Evolutionary conservation across 2,113 vertebrate genomes (phyloP).

Genomic region (Pungitius pungitius): DNA sequence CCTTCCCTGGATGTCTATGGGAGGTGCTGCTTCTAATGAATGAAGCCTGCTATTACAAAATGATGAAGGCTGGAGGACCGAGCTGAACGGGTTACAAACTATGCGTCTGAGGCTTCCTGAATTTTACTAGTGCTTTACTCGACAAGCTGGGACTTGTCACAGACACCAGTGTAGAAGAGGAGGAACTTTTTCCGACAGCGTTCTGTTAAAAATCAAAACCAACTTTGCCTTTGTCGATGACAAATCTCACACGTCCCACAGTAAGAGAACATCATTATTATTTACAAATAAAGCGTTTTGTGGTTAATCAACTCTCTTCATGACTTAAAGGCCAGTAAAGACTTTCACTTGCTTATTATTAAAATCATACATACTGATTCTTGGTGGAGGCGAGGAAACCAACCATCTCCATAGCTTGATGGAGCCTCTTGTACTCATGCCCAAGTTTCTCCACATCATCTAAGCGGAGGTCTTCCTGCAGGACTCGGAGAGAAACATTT

Average conservation of each 20-base stretch:
- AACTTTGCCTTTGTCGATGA: neutral
- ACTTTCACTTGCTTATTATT: neutral
- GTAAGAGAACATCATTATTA: neutral
- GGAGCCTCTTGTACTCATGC: conserved; percentile 90
- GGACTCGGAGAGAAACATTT: neutral
- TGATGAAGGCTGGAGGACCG: neutral
- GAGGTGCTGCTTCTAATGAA: neutral
- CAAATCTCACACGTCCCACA: neutral
- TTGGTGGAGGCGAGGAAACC: conserved; percentile 94
- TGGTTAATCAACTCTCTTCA: neutral
- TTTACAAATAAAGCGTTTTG: neutral
- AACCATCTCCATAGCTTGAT: conserved; percentile 99
- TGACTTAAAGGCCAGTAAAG: neutral
- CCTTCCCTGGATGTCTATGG: neutral
- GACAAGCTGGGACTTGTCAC: conserved; percentile 64
- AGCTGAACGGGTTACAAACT: conserved; percentile 25
- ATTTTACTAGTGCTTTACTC: conserved; percentile 51
- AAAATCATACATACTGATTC: conserved; percentile 85
- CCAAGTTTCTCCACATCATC: conserved; percentile 86
- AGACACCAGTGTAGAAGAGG: conserved; percentile 17
- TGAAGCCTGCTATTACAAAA: neutral
- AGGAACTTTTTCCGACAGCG: conserved; percentile 16
- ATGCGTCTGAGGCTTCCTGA: conserved; percentile 14
- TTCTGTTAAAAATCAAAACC: conserved; percentile 1
- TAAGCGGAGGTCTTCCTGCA: conserved; percentile 86